phyloP scores from a whole-genome alignment of 2,888 invertebrate genomes.

The Trichopoda pennipes region DNA sequence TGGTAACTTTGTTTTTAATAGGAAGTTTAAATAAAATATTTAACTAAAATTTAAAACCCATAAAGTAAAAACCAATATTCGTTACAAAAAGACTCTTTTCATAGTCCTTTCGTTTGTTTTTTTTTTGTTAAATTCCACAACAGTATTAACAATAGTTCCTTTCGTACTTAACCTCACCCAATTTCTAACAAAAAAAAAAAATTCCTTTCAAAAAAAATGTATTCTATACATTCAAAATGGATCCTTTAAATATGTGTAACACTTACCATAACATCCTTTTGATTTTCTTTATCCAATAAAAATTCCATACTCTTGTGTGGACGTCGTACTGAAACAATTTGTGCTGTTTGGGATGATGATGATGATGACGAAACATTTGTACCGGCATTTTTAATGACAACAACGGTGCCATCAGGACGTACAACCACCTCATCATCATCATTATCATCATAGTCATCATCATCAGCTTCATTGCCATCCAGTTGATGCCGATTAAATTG shows the following conservation, averaged over 20 bases:
- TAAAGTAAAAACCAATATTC: no score
- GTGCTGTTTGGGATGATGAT: constrained; percentile 64
- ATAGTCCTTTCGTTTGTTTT: no score
- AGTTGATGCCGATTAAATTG: constrained; percentile 68
- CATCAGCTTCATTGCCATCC: constrained; percentile 68
- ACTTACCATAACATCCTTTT: constrained; percentile 92
- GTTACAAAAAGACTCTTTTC: no score
- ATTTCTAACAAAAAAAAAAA: not conserved
- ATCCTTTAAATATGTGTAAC: not conserved
- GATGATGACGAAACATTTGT: constrained; percentile 60
- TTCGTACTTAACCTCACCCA: not conserved
- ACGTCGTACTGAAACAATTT: constrained; percentile 80
- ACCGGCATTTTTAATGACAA: constrained; percentile 71
- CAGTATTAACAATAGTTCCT: no score
- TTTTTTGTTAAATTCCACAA: not conserved
- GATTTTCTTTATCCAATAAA: constrained; percentile 95
- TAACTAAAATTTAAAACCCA: no score
- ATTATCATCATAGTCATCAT: constrained; percentile 70
- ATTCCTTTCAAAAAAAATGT: not conserved
- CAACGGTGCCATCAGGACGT: constrained; percentile 76
- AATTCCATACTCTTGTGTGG: constrained; percentile 97
- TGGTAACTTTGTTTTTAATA: no score
- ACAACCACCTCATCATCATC: constrained; percentile 77
- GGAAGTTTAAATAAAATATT: no score
- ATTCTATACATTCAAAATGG: not conserved